A percentile compares a stretch with the other conserved stretches of the same genome.
Evolutionary conservation across 2,797 vertebrate genomes (phyloP).

Genomic region (Siniperca obscura): DNA sequence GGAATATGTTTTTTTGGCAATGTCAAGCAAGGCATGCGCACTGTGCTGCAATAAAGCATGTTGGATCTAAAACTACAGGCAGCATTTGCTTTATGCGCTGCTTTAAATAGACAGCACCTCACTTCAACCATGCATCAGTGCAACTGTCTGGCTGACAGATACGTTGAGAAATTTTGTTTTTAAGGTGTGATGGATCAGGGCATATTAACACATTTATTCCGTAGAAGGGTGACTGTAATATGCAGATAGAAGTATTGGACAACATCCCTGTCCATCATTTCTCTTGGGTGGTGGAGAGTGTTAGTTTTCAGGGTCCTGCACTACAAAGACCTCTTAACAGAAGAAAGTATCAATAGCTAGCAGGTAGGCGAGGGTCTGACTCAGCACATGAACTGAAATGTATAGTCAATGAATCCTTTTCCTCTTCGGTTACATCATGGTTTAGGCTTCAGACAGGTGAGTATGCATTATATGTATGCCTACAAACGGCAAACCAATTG

Average conservation of each 20-base stretch:
- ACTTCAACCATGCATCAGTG: slow-evolving; percentile 41
- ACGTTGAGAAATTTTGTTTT: slow-evolving; percentile 42
- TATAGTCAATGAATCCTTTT: slow-evolving; percentile 6
- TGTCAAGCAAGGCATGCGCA: slow-evolving; percentile 42
- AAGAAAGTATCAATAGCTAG: slow-evolving; percentile 2
- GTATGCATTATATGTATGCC: slow-evolving; percentile 23
- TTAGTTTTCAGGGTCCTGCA: slow-evolving; percentile 10
- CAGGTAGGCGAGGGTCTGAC: background rate
- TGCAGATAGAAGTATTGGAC: background rate
- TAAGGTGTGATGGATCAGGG: slow-evolving; percentile 35
- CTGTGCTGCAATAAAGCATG: slow-evolving; percentile 63
- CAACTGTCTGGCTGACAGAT: slow-evolving; percentile 39
- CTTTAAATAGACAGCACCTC: slow-evolving; percentile 57
- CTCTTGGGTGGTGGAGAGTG: background rate
- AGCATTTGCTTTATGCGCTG: slow-evolving; percentile 58
- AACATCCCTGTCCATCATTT: slow-evolving; percentile 9
- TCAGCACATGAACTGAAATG: background rate
- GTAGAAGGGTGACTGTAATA: slow-evolving; percentile 1
- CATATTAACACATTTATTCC: slow-evolving; percentile 9
- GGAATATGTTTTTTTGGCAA: slow-evolving; percentile 60
- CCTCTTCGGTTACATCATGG: slow-evolving; percentile 1
- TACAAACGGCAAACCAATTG: slow-evolving; percentile 51
- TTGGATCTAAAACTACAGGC: slow-evolving; percentile 52
- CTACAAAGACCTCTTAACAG: slow-evolving; percentile 18
- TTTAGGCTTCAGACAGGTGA: slow-evolving; percentile 19